Percentiles rank a stretch among this genome's conserved stretches.
These are phyloP conservation scores for Perdix hodgsoniae DNA, from an alignment of 2,797 vertebrate species.

Conservation along the genomic window DNA sequence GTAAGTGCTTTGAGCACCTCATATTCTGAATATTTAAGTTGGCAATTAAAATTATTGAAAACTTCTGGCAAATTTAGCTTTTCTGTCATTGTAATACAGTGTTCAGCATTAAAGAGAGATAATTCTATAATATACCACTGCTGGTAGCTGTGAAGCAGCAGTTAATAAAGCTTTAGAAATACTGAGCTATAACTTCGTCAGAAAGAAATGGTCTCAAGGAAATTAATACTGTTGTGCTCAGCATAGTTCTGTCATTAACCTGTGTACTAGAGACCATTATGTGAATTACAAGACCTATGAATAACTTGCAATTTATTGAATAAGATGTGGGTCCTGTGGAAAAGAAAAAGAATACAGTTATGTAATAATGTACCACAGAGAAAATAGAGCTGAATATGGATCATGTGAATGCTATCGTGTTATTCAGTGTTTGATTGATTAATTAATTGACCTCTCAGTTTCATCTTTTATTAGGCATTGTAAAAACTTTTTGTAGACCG, in stretches of 20 bases:
- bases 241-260: slow-evolving; percentile 78
- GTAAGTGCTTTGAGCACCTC: neutral
- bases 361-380: neutral
- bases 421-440: neutral
- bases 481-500: neutral
- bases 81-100: neutral
- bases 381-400: neutral
- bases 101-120: neutral
- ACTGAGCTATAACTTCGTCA: neutral
- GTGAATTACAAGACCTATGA: neutral
- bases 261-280: slow-evolving; percentile 53
- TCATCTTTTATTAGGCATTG: neutral
- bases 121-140: neutral
- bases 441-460: neutral
- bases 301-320: neutral
- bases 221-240: slow-evolving; percentile 57
- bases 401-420: neutral
- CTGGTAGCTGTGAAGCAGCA: neutral
- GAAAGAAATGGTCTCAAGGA: slow-evolving; percentile 29
- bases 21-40: neutral
- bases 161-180: neutral
- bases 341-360: neutral
- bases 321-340: neutral
- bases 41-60: neutral
- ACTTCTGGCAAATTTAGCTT: neutral